Evolutionary conservation across 1,140 invertebrate species (phyloP), one percentile per base, ranked within the genome.

Genomic region (Tribolium castaneum): DNA sequence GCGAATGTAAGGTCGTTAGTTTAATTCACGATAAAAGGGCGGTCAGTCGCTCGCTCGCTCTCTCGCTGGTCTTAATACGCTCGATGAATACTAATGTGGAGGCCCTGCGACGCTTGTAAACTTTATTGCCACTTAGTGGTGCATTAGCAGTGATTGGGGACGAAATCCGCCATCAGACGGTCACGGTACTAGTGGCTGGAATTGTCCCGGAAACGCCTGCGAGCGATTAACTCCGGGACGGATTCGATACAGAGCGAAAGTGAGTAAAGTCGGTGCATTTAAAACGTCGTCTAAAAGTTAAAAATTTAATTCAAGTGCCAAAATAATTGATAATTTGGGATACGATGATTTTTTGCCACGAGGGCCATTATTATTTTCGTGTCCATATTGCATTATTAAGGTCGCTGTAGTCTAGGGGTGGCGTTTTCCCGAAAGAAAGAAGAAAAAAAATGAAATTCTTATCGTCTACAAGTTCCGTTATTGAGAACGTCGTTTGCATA

Each of bases 91-190:
- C 82, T 85, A 85, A 85, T 85, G 82, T 78, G 52, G 50, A 70
- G 50, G 52, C 51, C 51, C 66, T 70, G 79, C 70, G 76, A 81
- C 73, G 75, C 52, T 78, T 81, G 77, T 84, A 84, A 85, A 86
- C 76, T 86, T 84, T 85, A 84, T 84, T 82, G 81, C 80, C 83
- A 85, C 84, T 86, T 85, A 84, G 82, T 80, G 78, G 77, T 79
- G 80, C 84, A 84, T 86, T 86, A 86, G 83, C 80, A 80, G 80
- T 84, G 83, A 84, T 84, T 86, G 84, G 80, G 80, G 79, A 82
- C 75, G 70, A 71, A 50, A 73, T 62, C 7, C 25, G 56, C 56
- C 56, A 62, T 62, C 56, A 62, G 25, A 62, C 22, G 56, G 22
- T 62, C 19, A 62, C 56, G 25, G 10, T 62, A 35, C 19, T 35